phyloP scores from a whole-genome alignment of 2,113 vertebrate genomes.

The Poeciliopsis prolifica region DNA sequence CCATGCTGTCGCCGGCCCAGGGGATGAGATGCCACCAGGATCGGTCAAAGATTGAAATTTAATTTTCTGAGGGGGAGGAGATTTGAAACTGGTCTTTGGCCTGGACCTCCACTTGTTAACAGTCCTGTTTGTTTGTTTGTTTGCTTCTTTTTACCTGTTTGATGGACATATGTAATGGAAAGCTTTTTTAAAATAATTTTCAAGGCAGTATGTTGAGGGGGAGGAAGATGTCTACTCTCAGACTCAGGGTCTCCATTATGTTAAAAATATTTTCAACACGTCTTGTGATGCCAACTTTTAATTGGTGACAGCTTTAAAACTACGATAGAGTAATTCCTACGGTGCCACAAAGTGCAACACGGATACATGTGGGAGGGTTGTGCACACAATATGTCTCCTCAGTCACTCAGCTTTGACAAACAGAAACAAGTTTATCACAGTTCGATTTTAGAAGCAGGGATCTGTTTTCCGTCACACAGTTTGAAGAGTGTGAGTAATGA shows the following conservation, averaged over 20 bases:
- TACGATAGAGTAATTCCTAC: conserved; percentile 38
- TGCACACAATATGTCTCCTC: conserved; percentile 25
- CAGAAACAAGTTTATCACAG: conserved; percentile 12
- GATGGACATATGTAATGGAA: not conserved
- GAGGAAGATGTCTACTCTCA: conserved; percentile 35
- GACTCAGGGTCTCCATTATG: conserved; percentile 42
- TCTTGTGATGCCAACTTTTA: conserved; percentile 43
- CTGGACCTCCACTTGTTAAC: conserved; percentile 29
- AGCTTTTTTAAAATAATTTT: conserved; percentile 22
- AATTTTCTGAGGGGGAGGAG: conserved; percentile 39
- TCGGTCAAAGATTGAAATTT: conserved; percentile 68
- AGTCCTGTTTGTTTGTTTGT: conserved; percentile 12
- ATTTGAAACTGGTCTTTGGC: conserved; percentile 38
- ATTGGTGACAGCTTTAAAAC: conserved; percentile 54
- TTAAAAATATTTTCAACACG: conserved; percentile 57
- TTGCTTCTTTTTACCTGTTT: not conserved
- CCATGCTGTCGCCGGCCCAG: conserved; percentile 50
- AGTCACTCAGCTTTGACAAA: conserved; percentile 54
- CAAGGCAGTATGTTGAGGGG: conserved; percentile 47
- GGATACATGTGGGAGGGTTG: conserved; percentile 51
- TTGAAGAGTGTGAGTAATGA: conserved; percentile 33
- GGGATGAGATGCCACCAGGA: conserved; percentile 67
- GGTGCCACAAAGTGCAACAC: conserved; percentile 32
- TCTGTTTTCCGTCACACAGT: conserved; percentile 18
- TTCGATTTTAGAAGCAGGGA: conserved; percentile 34